These are phyloP conservation scores for Alaudala cheleensis DNA, from an alignment of 2,113 vertebrate species.

Conservation along the genomic window DNA sequence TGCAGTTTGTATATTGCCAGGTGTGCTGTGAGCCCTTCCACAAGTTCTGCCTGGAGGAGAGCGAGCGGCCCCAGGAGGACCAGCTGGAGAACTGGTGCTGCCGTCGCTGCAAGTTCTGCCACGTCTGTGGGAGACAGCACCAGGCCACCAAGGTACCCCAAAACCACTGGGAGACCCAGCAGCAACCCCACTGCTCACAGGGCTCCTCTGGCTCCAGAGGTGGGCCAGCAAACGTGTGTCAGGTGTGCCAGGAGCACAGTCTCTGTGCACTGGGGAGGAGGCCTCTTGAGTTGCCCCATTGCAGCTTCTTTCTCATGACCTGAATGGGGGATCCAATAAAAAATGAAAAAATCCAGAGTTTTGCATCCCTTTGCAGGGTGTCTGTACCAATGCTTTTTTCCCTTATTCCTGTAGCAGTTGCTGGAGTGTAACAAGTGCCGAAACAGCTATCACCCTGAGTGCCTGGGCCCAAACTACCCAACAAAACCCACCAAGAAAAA, in stretches of 20 bases:
- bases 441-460: conserved; percentile 99
- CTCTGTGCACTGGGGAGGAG: background rate
- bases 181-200: background rate
- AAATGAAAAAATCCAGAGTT: background rate
- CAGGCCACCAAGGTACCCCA: conserved; percentile 91
- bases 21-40: conserved; percentile 99
- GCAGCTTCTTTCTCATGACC: background rate
- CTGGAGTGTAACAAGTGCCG: conserved; percentile 99
- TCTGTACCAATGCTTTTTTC: background rate
- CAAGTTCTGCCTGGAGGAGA: conserved; percentile 96
- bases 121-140: conserved; percentile 94
- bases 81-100: conserved; percentile 99
- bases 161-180: background rate
- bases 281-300: background rate
- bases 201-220: background rate
- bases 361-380: background rate
- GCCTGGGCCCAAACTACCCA: conserved; percentile 98
- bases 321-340: background rate
- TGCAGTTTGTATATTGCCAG: conserved; percentile 97
- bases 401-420: conserved; percentile 78
- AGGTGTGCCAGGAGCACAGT: background rate
- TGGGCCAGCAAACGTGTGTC: background rate
- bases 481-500: conserved; percentile 98
- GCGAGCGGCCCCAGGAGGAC: conserved; percentile 93
- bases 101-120: conserved; percentile 95